phyloP scores from a whole-genome alignment of 2,888 invertebrate genomes.

The Ditula angustiorana region DNA sequence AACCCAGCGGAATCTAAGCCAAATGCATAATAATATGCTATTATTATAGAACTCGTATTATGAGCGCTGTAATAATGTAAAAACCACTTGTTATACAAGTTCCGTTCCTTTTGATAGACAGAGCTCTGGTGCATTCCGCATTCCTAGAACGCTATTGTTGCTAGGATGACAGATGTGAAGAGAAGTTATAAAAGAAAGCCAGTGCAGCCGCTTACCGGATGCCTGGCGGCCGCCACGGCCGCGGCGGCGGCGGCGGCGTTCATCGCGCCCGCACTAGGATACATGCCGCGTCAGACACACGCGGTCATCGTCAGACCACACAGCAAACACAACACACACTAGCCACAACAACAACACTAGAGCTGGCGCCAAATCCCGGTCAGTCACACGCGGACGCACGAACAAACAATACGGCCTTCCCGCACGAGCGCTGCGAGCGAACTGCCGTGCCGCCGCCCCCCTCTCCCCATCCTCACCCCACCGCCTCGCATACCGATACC shows the following conservation, averaged over 20 bases:
- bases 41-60: too few species aligned
- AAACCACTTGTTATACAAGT: too few species aligned
- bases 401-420: conserved; percentile 57
- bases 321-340: conserved; percentile 76
- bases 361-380: conserved; percentile 62
- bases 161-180: not conserved
- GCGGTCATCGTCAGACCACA: conserved; percentile 74
- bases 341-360: conserved; percentile 69
- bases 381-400: conserved; percentile 71
- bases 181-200: conserved; percentile 2
- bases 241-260: conserved; percentile 94
- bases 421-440: conserved; percentile 64
- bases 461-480: conserved; percentile 59
- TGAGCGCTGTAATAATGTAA: too few species aligned
- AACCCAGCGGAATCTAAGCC: too few species aligned
- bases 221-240: conserved; percentile 93
- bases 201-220: conserved; percentile 88
- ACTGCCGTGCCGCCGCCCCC: conserved; percentile 65
- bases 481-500: conserved; percentile 76
- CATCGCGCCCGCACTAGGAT: conserved; percentile 93
- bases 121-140: too few species aligned
- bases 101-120: too few species aligned
- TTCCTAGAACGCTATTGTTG: too few species aligned
- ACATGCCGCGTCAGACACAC: conserved; percentile 89
- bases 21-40: too few species aligned